A percentile compares a stretch with the other conserved stretches of the same genome.
Evolutionary conservation across 2,113 vertebrate species (phyloP).

Genomic region (Menidia beryllina): DNA sequence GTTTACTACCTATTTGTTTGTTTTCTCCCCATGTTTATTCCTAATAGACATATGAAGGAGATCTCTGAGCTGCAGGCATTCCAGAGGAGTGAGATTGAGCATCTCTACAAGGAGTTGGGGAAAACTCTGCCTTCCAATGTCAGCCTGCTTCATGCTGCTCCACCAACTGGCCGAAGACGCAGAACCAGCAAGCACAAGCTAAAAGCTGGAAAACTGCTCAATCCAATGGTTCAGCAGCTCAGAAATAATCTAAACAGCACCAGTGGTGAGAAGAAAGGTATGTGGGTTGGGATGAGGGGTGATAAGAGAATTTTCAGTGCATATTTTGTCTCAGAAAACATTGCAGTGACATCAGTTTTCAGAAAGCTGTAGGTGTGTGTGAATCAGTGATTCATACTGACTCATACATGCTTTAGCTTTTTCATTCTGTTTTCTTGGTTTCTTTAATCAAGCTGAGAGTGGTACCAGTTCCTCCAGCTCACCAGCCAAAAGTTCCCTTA

Average conservation of each 20-base stretch:
- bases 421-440: no score
- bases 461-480: slow-evolving; percentile 77
- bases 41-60: slow-evolving; percentile 93
- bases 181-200: slow-evolving; percentile 94
- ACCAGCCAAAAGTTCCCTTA: slow-evolving; percentile 75
- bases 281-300: slow-evolving; percentile 20
- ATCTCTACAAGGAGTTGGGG: slow-evolving; percentile 89
- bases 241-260: slow-evolving; percentile 73
- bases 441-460: slow-evolving; percentile 72
- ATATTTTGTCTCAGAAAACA: slow-evolving; percentile 1
- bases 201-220: slow-evolving; percentile 92
- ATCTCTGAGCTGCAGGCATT: slow-evolving; percentile 95
- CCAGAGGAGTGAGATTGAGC: slow-evolving; percentile 94
- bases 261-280: slow-evolving; percentile 62
- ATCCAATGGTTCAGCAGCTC: slow-evolving; percentile 92
- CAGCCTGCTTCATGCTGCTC: slow-evolving; percentile 89
- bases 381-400: slow-evolving; percentile 48
- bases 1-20: not conserved
- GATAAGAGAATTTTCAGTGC: slow-evolving; percentile 25
- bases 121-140: slow-evolving; percentile 90
- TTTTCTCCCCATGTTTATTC: slow-evolving; percentile 6
- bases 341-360: slow-evolving; percentile 6
- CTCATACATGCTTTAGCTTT: slow-evolving; percentile 16
- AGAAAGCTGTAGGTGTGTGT: slow-evolving; percentile 37
- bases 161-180: slow-evolving; percentile 89